Percentiles rank a stretch among this genome's conserved stretches.
phyloP scores from a whole-genome alignment of 2,113 vertebrate genomes.

The Synchiropus splendidus region DNA sequence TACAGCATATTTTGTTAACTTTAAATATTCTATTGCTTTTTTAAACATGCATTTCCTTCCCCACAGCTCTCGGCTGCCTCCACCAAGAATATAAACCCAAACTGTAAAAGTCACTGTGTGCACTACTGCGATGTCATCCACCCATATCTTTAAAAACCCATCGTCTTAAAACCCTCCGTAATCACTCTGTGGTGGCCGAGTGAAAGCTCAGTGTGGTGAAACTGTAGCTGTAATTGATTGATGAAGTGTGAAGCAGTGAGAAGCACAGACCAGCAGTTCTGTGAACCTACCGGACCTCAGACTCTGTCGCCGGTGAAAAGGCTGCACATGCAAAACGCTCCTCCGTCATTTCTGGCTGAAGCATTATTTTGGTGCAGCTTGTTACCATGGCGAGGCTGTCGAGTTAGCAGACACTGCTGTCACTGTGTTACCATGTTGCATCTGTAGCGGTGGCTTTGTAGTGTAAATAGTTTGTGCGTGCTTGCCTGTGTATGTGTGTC shows the following conservation, averaged over 20 bases:
- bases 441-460: conserved; percentile 42
- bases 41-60: too few relatives aligned
- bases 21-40: too few relatives aligned
- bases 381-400: conserved; percentile 52
- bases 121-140: too few relatives aligned
- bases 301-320: conserved; percentile 4
- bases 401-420: conserved; percentile 44
- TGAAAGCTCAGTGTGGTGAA: conserved; percentile 24
- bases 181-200: conserved; percentile 29
- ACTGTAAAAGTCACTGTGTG: too few relatives aligned
- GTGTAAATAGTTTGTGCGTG: conserved; percentile 44
- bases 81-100: too few relatives aligned
- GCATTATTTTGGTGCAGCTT: conserved; percentile 25
- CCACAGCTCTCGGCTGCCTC: too few relatives aligned
- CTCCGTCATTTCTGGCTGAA: conserved; percentile 21
- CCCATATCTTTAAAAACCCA: too few relatives aligned
- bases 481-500: conserved; percentile 5
- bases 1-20: too few relatives aligned
- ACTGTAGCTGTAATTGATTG: conserved; percentile 41
- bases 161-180: neutral
- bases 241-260: conserved; percentile 24
- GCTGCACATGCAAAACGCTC: conserved; percentile 12
- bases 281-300: conserved; percentile 3
- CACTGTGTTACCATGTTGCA: conserved; percentile 38
- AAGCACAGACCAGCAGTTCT: conserved; percentile 6